Percentiles rank a stretch among this genome's conserved stretches.
Evolutionary conservation across 2,113 vertebrate genomes (phyloP).

Genomic region (Regulus satrapa): DNA sequence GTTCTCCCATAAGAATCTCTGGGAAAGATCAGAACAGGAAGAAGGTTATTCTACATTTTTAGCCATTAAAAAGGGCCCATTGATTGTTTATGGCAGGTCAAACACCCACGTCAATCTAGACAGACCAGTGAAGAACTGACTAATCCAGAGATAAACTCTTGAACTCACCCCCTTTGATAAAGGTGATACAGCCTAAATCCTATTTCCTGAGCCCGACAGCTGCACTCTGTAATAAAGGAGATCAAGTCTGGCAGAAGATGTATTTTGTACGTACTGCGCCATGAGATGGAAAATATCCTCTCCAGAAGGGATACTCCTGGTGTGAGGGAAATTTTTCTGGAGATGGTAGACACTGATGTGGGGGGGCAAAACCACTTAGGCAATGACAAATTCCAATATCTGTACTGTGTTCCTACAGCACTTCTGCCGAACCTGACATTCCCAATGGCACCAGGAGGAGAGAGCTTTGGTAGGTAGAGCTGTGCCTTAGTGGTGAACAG

Average conservation of each 20-base stretch:
- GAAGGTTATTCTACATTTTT: background rate
- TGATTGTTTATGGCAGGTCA: background rate
- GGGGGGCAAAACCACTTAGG: background rate
- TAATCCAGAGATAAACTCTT: background rate
- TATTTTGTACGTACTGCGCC: background rate
- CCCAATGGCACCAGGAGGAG: background rate
- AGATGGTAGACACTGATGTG: background rate
- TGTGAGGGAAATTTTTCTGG: background rate
- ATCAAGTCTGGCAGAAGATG: background rate
- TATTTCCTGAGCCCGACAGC: background rate
- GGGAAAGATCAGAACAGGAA: background rate
- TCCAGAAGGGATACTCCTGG: background rate
- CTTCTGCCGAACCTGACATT: background rate
- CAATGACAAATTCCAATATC: background rate
- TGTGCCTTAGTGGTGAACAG: background rate
- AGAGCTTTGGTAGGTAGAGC: background rate
- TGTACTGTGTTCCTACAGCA: background rate
- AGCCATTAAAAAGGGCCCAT: background rate
- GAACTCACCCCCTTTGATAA: background rate
- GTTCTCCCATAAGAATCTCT: background rate
- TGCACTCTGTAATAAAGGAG: background rate
- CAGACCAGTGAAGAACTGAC: background rate
- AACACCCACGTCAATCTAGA: background rate
- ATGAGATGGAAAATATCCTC: background rate
- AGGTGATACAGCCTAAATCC: background rate